Evolutionary conservation across 2,888 invertebrate species (phyloP).

Genomic region (Phorcus lineatus): DNA sequence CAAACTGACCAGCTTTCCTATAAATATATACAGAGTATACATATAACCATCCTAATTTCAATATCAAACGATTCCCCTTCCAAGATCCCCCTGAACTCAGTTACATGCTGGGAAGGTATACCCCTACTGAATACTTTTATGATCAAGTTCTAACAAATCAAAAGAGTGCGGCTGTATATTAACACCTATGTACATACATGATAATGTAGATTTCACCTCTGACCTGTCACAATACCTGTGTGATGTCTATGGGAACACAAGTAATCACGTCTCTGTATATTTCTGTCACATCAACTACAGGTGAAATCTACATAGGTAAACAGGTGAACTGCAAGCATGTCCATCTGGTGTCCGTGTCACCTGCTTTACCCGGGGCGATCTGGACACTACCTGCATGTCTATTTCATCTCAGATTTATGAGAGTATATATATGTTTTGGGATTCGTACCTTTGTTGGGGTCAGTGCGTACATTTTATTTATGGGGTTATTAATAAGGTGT

Average conservation of each 20-base stretch:
- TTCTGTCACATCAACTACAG: slow-evolving; percentile 5
- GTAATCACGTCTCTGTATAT: background rate
- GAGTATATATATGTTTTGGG: too few species aligned
- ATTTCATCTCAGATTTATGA: too few species aligned
- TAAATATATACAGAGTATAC: too few species aligned
- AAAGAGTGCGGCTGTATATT: background rate
- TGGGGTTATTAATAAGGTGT: too few species aligned
- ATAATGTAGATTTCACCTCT: background rate
- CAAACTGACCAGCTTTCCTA: too few species aligned
- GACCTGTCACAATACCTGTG: background rate
- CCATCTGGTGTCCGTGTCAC: background rate
- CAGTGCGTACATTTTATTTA: too few species aligned
- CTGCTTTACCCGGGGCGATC: background rate
- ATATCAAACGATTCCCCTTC: too few species aligned
- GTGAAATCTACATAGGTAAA: slow-evolving; percentile 11
- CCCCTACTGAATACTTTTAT: background rate
- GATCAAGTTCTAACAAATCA: background rate
- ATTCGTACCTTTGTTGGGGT: too few species aligned
- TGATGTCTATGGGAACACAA: background rate
- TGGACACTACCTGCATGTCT: too few species aligned
- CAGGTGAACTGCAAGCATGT: background rate
- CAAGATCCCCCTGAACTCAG: too few species aligned
- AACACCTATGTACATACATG: background rate
- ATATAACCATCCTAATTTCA: too few species aligned
- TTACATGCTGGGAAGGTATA: too few species aligned